Base-by-base conservation (phyloP, 30 jellyfish, hydroid and myxozoan species). In the Hydractinia echinata region DNA sequence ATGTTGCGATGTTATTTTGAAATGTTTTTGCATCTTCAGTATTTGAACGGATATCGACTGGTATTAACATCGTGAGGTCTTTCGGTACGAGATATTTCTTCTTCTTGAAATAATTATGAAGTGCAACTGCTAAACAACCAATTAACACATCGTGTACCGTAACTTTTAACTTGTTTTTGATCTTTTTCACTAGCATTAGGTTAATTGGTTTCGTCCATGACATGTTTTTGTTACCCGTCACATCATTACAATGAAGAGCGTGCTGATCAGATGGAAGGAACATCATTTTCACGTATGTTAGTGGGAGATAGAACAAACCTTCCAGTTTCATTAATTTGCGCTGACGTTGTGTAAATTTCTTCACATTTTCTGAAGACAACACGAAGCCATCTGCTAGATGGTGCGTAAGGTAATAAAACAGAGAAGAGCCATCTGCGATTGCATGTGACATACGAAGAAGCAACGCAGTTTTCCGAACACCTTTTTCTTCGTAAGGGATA, bases 121-220 rank as follows among this genome's bases (percentile, higher is more conserved):
- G 21, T 7, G 97, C 88, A 7, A 79, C 83, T n/a, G 86, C 51
- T 8, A 81, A 69, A 54, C 94, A 73, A 49, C 85, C 78, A 20
- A 85, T 88, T 51, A 90, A 90, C 9, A 90, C 95, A 61, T 90
- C 97, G 71, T 85, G 82, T 53, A 90, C 95, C 13, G 97, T 90
- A 51, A 86, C 55, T 14, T 70, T 55, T 10, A 83, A 72, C 14
- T 61, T 76, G 74, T 85, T 85, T 82, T 90, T 90, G 2, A 84
- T 83, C 51, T 80, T 86, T 69, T 90, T 90, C 53, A 90, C 84
- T 53, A 84, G 53, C 49, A 52, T 52, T 13, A 90, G 76, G 68
- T 81, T 89, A 1, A 90, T 81, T 54, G 93, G 76, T 66, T 90
- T 88, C 50, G 97, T 67, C 97, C 97, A 90, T 4, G 92, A 54